Percentiles rank a stretch among this genome's conserved stretches.
Evolutionary conservation across 2,797 vertebrate genomes (phyloP).

Genomic region (Dendrocincla fuliginosa): DNA sequence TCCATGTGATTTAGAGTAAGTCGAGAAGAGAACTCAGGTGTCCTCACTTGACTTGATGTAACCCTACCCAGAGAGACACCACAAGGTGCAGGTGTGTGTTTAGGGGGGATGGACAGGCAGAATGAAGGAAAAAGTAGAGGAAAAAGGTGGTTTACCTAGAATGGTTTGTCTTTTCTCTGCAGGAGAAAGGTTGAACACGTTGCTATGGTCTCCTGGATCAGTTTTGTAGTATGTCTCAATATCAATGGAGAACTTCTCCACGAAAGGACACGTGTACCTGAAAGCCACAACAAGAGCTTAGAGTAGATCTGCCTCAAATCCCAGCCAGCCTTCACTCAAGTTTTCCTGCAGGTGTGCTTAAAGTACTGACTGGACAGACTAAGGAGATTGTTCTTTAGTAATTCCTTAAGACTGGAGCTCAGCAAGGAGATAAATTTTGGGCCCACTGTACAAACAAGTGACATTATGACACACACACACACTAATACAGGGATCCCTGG

Average conservation of each 20-base stretch:
- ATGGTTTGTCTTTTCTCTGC: slow-evolving; percentile 89
- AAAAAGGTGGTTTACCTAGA: slow-evolving; percentile 79
- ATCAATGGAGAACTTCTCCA: slow-evolving; percentile 99
- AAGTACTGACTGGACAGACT: background rate
- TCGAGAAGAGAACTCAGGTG: background rate
- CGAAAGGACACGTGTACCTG: slow-evolving; percentile 98
- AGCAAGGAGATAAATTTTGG: background rate
- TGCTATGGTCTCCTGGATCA: slow-evolving; percentile 87
- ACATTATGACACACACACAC: background rate
- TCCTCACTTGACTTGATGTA: background rate
- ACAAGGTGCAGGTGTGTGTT: background rate
- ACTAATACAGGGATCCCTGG: background rate
- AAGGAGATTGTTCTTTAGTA: background rate
- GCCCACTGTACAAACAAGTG: background rate
- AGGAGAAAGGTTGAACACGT: slow-evolving; percentile 92
- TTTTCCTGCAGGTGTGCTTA: background rate
- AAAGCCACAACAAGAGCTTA: background rate
- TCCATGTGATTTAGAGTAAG: background rate
- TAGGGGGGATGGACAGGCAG: background rate
- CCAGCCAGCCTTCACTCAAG: background rate
- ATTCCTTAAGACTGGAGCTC: background rate
- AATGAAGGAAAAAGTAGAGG: background rate
- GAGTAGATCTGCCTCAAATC: background rate
- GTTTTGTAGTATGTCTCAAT: slow-evolving; percentile 97
- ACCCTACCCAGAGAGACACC: background rate